A percentile compares a stretch with the other conserved stretches of the same genome.
phyloP scores from a whole-genome alignment of 2,797 vertebrate species.

The Rachycentron canadum region DNA sequence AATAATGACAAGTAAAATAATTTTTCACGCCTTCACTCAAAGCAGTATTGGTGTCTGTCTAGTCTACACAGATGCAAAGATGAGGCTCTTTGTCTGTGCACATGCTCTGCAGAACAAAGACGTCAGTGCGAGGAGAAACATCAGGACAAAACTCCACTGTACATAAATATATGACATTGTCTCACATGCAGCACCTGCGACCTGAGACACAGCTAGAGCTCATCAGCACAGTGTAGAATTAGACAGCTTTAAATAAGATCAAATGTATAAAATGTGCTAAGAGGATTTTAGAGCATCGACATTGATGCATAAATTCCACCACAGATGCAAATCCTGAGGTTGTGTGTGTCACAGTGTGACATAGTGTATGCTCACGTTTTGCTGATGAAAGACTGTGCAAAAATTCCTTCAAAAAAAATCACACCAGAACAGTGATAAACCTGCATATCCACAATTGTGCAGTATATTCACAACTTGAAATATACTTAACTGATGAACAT shows the following conservation, averaged over 20 bases:
- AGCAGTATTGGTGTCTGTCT: neutral
- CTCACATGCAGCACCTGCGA: slow-evolving; percentile 30
- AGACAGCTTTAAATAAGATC: slow-evolving; percentile 22
- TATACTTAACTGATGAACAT: neutral
- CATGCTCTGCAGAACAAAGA: neutral
- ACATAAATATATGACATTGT: slow-evolving; percentile 14
- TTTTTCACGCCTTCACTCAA: slow-evolving; percentile 1
- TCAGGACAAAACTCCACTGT: neutral
- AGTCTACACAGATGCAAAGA: neutral
- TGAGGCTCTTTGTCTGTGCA: slow-evolving; percentile 16
- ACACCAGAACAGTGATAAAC: neutral
- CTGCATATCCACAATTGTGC: neutral
- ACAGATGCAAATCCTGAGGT: slow-evolving; percentile 7
- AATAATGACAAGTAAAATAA: slow-evolving; percentile 23
- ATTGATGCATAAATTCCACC: neutral
- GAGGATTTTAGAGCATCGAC: slow-evolving; percentile 20
- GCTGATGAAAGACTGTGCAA: slow-evolving; percentile 9
- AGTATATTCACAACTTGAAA: neutral
- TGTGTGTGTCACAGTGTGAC: neutral
- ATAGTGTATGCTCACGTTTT: neutral
- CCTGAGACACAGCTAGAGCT: slow-evolving; percentile 22
- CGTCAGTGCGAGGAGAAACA: neutral
- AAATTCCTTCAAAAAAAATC: neutral
- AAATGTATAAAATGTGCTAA: slow-evolving; percentile 26
- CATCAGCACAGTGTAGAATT: slow-evolving; percentile 21